These are phyloP conservation scores for Acanthurus tractus DNA, from an alignment of 2,797 vertebrate species.

Conservation along the genomic window DNA sequence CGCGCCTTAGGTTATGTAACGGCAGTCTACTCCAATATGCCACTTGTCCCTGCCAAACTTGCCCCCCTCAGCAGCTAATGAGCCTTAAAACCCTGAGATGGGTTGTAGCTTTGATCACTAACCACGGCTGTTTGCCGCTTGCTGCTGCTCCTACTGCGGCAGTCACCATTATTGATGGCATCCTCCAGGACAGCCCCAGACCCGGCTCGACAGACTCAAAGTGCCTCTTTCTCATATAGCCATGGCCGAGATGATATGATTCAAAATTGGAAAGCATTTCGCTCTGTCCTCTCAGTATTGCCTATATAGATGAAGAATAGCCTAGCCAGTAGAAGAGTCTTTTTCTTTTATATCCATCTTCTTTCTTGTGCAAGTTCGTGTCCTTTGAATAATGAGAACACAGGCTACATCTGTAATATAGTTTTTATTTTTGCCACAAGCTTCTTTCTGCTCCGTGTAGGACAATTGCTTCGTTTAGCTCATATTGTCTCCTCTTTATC, in stretches of 20 bases:
- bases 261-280: slow-evolving; percentile 72
- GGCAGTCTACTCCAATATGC: slow-evolving; percentile 69
- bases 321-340: slow-evolving; percentile 41
- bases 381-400: slow-evolving; percentile 57
- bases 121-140: slow-evolving; percentile 73
- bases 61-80: slow-evolving; percentile 76
- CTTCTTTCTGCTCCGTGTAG: slow-evolving; percentile 40
- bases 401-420: slow-evolving; percentile 49
- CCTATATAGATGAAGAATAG: slow-evolving; percentile 70
- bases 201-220: slow-evolving; percentile 58
- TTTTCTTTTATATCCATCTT: slow-evolving; percentile 53
- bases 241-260: slow-evolving; percentile 68
- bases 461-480: slow-evolving; percentile 36
- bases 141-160: slow-evolving; percentile 71
- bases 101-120: slow-evolving; percentile 81
- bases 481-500: slow-evolving; percentile 34
- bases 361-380: slow-evolving; percentile 39
- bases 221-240: slow-evolving; percentile 63
- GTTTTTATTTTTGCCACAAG: slow-evolving; percentile 36
- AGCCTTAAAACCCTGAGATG: slow-evolving; percentile 78
- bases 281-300: slow-evolving; percentile 61
- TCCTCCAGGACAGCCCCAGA: slow-evolving; percentile 73
- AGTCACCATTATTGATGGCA: slow-evolving; percentile 79
- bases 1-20: slow-evolving; percentile 64
- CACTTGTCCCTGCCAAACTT: slow-evolving; percentile 75